Evolutionary conservation across 2,113 vertebrate species (phyloP), one percentile per base, ranked within the genome.

Genomic region (Anoura caudifer): DNA sequence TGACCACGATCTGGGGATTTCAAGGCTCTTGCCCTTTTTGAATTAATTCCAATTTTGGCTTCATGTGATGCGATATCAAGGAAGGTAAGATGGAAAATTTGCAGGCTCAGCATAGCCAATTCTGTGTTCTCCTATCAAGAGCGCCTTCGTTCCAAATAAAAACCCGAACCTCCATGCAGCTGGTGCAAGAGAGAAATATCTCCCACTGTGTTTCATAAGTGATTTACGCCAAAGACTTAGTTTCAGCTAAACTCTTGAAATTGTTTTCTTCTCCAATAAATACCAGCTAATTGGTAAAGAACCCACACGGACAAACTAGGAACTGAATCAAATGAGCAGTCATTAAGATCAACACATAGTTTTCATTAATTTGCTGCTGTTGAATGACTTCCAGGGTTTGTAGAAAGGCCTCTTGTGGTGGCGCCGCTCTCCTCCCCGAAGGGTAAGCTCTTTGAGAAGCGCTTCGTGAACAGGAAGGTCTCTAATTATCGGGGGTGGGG

Each of bases 321-420:
- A 93, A 67, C 43, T 90, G 83, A 95, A 91, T 94, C 95, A 90
- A 97, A 96, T 79, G 70, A 98, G 91, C 56, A 85, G n/a, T 84
- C 86, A 95, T 96, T 79, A 88, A 92, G 69, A 75, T 56, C 61
- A 61, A 31, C 61, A 43, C 86, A 59, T 22, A 82, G 90, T 95
- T 97, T 96, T 90, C 85, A 95, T 97, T 94, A 96, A 97, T 97
- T 95, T 88, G 5, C 86, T 76, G 36, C 38, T 52, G 38, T 93
- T 96, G 95, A 98, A 93, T 95, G 94, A 65, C 56, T 22, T 95
- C 67, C 93, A 79, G 73, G 61, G 33, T 54, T 61, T 81, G 80
- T 94, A 95, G 94, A 96, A 97, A 97, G 91, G 41, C 95, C 92
- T 93, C 96, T 61, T 93, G 67, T 83, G 88, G 88, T 93, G 69